Evolutionary conservation across 2,888 invertebrate genomes (phyloP).

Genomic region (Anorthoa munda): DNA sequence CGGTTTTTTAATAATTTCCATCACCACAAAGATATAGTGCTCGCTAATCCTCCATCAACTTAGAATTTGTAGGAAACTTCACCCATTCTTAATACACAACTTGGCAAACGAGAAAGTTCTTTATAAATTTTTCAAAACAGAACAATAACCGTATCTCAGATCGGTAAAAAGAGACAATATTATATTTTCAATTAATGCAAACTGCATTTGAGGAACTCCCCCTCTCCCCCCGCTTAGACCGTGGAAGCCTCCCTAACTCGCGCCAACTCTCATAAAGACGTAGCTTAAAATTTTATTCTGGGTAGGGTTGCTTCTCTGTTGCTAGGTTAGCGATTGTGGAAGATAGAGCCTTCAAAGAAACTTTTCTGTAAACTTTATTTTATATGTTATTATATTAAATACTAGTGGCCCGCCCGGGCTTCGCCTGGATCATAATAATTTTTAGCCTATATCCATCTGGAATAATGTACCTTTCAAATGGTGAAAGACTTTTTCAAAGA

Average conservation of each 20-base stretch:
- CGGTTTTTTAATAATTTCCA: background rate
- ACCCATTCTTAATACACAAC: conserved; percentile 10
- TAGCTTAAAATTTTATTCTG: conserved; percentile 62
- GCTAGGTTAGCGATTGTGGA: background rate
- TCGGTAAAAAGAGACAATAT: conserved; percentile 62
- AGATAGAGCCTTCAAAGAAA: background rate
- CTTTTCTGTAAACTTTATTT: too few species aligned
- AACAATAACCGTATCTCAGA: conserved; percentile 61
- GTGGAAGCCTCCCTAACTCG: conserved; percentile 55
- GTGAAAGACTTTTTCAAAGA: too few species aligned
- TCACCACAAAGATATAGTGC: too few species aligned
- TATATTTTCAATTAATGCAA: conserved; percentile 68
- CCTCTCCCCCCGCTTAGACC: background rate
- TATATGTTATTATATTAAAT: too few species aligned
- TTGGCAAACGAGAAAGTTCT: conserved; percentile 12
- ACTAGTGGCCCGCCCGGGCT: too few species aligned
- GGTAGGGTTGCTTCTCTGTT: conserved; percentile 42
- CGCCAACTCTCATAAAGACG: conserved; percentile 64
- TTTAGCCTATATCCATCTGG: too few species aligned
- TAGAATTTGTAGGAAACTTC: background rate
- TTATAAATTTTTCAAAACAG: conserved; percentile 51
- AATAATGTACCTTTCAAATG: too few species aligned
- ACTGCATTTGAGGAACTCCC: conserved; percentile 62
- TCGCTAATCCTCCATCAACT: background rate
- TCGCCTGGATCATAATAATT: too few species aligned